phyloP scores from a whole-genome alignment of 1,140 invertebrate species.

The silkworm (Bombyx mori) region DNA sequence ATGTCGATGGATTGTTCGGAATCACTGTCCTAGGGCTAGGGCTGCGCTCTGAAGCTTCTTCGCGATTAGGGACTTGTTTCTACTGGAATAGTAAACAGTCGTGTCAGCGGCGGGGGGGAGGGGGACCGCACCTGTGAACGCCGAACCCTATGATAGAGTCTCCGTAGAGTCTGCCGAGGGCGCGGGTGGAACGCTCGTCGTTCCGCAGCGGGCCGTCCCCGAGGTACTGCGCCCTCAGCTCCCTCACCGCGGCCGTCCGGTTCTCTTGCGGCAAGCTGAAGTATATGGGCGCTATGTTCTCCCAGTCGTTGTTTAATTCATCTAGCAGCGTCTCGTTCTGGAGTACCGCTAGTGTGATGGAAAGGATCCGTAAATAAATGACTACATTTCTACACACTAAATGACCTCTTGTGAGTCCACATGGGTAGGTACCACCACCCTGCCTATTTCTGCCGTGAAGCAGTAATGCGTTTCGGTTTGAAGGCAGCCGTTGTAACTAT shows the following conservation, averaged over 20 bases:
- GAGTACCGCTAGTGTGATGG: slow-evolving; percentile 30
- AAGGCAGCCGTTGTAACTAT: too few relatives aligned
- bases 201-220: slow-evolving; percentile 28
- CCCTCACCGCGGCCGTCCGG: slow-evolving; percentile 3
- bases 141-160: slow-evolving; percentile 40
- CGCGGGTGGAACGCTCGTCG: slow-evolving; percentile 22
- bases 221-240: slow-evolving; percentile 29
- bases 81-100: too few relatives aligned
- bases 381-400: background rate
- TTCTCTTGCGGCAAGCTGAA: slow-evolving; percentile 35
- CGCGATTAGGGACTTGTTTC: too few relatives aligned
- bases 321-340: slow-evolving; percentile 34
- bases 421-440: too few relatives aligned
- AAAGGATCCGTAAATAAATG: background rate
- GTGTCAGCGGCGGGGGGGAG: background rate
- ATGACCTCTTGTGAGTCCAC: too few relatives aligned
- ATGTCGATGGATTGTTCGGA: too few relatives aligned
- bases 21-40: too few relatives aligned
- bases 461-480: too few relatives aligned
- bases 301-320: slow-evolving; percentile 49
- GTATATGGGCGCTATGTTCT: slow-evolving; percentile 39
- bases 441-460: too few relatives aligned
- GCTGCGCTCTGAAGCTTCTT: too few relatives aligned
- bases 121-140: slow-evolving; percentile 33
- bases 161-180: slow-evolving; percentile 37